Conservation (phyloP, 1,140 invertebrate species). For the Scaptodrosophila lebanonensis region DNA sequence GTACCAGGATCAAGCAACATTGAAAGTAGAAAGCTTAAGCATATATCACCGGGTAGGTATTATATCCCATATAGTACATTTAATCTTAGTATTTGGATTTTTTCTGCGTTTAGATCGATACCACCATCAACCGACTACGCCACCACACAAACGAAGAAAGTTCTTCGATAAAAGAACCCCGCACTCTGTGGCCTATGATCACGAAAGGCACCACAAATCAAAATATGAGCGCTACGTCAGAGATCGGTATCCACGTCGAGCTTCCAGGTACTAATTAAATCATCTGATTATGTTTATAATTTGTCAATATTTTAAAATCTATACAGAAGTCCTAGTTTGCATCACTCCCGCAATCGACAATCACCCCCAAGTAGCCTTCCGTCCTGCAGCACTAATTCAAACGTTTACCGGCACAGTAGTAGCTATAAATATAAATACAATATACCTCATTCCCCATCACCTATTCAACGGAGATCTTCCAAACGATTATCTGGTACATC, state of each 20-base stretch:
- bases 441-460: slow-evolving; percentile 44
- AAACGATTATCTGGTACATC: slow-evolving; percentile 54
- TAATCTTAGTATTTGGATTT: neutral
- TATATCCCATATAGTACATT: neutral
- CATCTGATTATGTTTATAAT: neutral
- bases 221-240: slow-evolving; percentile 69
- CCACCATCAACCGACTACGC: slow-evolving; percentile 62
- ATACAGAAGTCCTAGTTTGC: slow-evolving; percentile 60
- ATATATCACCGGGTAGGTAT: slow-evolving; percentile 52
- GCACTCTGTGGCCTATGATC: slow-evolving; percentile 41
- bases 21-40: slow-evolving; percentile 48
- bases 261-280: slow-evolving; percentile 37
- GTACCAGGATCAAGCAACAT: slow-evolving; percentile 23
- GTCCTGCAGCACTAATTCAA: slow-evolving; percentile 34
- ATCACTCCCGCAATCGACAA: slow-evolving; percentile 52
- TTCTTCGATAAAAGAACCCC: slow-evolving; percentile 48
- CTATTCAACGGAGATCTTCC: slow-evolving; percentile 51
- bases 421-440: slow-evolving; percentile 52
- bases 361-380: slow-evolving; percentile 45
- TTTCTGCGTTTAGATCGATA: slow-evolving; percentile 55
- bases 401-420: slow-evolving; percentile 46
- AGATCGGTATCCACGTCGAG: slow-evolving; percentile 59
- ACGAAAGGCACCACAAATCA: slow-evolving; percentile 52
- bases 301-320: neutral
- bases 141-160: slow-evolving; percentile 73